These are phyloP conservation scores for Hedya salicella DNA, from an alignment of 2,888 invertebrate genomes.

Conservation along the genomic window DNA sequence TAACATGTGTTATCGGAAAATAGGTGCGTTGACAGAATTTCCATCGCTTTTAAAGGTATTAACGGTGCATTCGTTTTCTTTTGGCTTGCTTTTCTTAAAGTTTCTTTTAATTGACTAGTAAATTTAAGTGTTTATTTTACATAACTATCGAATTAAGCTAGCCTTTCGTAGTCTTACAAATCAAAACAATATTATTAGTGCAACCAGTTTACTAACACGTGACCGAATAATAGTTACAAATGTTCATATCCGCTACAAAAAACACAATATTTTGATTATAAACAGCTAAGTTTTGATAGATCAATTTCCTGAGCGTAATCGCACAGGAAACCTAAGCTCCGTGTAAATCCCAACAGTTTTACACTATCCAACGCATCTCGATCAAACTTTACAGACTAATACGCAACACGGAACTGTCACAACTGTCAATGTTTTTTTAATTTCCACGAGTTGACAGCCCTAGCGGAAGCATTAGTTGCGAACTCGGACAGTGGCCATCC, in stretches of 20 bases:
- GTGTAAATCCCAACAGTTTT: conserved; percentile 15
- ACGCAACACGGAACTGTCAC: conserved; percentile 27
- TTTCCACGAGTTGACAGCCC: conserved; percentile 57
- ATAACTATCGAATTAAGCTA: no score
- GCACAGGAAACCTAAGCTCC: conserved; percentile 12
- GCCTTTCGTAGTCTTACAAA: no score
- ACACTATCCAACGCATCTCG: conserved; percentile 23
- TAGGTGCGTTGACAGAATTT: neutral
- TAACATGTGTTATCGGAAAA: conserved; percentile 17
- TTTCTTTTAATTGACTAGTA: no score
- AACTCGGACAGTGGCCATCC: conserved; percentile 73
- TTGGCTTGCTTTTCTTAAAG: no score
- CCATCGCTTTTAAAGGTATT: neutral
- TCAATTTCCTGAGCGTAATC: neutral
- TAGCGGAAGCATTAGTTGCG: conserved; percentile 65
- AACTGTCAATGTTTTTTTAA: conserved; percentile 43
- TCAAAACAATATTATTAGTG: no score
- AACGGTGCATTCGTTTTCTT: no score
- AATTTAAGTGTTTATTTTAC: no score
- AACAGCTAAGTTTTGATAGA: neutral
- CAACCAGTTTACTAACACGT: no score
- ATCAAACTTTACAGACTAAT: conserved; percentile 25
- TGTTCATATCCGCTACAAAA: no score
- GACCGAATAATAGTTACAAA: no score
- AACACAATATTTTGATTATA: neutral